These are phyloP conservation scores for Julus scandinavius DNA, from an alignment of 2,888 invertebrate genomes.

Conservation along the genomic window DNA sequence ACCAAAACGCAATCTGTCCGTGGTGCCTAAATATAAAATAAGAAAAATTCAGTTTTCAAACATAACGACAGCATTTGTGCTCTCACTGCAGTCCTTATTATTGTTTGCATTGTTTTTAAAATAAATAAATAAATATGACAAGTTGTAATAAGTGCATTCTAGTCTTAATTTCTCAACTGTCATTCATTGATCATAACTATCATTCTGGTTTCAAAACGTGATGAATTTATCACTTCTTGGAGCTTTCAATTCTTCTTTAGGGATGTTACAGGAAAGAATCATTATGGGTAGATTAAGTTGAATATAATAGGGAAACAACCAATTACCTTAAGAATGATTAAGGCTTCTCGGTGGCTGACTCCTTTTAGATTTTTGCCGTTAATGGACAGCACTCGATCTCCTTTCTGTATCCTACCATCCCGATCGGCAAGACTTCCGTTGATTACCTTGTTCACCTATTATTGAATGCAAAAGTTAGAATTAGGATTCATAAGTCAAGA, in stretches of 20 bases:
- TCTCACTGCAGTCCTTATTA: too few species aligned
- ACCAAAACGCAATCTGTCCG: slow-evolving; percentile 82
- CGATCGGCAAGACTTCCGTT: slow-evolving; percentile 86
- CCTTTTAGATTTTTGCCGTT: slow-evolving; percentile 86
- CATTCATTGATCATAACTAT: too few species aligned
- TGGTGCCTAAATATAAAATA: slow-evolving; percentile 72
- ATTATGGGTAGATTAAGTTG: too few species aligned
- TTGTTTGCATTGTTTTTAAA: too few species aligned
- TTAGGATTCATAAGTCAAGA: not conserved
- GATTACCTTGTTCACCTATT: slow-evolving; percentile 85
- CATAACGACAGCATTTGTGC: too few species aligned
- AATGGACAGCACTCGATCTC: slow-evolving; percentile 88
- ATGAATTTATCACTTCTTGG: too few species aligned
- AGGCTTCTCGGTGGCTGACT: slow-evolving; percentile 86
- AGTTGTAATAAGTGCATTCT: too few species aligned
- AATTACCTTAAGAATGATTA: slow-evolving; percentile 83
- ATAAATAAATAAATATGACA: too few species aligned
- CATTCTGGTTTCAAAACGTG: too few species aligned
- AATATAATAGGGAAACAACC: not conserved
- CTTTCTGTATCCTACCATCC: slow-evolving; percentile 85
- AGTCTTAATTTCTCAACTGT: too few species aligned
- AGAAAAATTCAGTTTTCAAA: not conserved
- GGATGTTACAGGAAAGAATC: too few species aligned
- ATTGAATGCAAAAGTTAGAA: not conserved
- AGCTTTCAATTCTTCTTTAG: too few species aligned